These are phyloP conservation scores for Hecatera dysodea DNA, from an alignment of 2,888 invertebrate species.

Conservation along the genomic window DNA sequence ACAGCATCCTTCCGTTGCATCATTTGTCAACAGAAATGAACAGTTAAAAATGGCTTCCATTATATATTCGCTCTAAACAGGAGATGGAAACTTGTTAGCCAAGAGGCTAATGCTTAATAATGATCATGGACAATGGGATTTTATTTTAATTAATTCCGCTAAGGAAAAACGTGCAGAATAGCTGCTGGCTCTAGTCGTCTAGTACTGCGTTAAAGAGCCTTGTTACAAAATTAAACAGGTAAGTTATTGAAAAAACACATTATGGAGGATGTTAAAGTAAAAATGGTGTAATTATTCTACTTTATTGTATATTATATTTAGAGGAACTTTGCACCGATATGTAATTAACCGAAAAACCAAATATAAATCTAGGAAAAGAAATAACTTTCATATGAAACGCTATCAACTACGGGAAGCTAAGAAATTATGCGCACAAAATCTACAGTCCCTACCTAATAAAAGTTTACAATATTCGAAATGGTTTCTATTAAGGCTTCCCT, in stretches of 20 bases:
- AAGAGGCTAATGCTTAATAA: conserved; percentile 43
- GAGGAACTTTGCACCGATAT: background rate
- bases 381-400: too few relatives aligned
- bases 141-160: conserved; percentile 57
- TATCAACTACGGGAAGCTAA: background rate
- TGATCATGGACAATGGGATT: conserved; percentile 56
- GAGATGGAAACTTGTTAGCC: conserved; percentile 45
- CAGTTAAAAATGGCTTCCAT: conserved; percentile 29
- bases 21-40: conserved; percentile 41
- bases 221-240: background rate
- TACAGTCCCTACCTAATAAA: background rate
- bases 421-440: background rate
- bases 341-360: too few relatives aligned
- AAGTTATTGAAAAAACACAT: background rate
- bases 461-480: background rate
- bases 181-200: background rate
- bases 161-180: conserved; percentile 48
- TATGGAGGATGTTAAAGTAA: background rate
- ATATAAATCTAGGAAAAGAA: too few relatives aligned
- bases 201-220: background rate
- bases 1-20: background rate
- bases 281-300: background rate
- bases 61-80: conserved; percentile 16
- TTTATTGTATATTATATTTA: background rate
- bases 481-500: conserved; percentile 23